Conservation (phyloP, 2,797 vertebrate genomes). For the Natrix natrix region DNA sequence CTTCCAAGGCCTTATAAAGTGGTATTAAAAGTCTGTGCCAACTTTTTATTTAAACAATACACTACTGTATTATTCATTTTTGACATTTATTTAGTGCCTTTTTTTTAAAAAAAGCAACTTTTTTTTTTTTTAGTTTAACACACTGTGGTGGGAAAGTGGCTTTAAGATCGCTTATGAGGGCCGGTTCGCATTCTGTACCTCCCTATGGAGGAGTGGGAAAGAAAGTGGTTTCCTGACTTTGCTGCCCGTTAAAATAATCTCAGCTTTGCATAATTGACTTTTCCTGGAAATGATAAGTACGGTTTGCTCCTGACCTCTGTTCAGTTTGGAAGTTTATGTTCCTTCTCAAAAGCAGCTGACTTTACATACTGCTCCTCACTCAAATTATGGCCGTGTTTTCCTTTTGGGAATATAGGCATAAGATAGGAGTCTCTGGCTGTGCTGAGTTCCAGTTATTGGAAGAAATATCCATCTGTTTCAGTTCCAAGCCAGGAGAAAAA, state of each 20-base stretch:
- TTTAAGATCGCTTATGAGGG: neutral
- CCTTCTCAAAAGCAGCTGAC: neutral
- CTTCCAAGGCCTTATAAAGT: too few relatives aligned
- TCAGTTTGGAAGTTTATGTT: neutral
- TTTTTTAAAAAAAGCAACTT: neutral
- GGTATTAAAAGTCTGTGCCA: neutral
- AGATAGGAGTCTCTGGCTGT: neutral
- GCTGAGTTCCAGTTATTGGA: neutral
- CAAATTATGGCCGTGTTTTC: neutral
- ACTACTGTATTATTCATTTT: neutral
- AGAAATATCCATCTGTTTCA: too few relatives aligned
- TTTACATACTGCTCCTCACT: neutral
- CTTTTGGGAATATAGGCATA: neutral
- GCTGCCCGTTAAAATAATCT: neutral
- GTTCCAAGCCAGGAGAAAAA: too few relatives aligned
- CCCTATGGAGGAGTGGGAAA: neutral
- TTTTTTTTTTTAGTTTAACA: neutral
- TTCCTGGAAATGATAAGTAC: neutral
- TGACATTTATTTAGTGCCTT: neutral
- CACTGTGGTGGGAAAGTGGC: too few relatives aligned
- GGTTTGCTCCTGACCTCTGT: neutral
- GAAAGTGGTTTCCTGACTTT: neutral
- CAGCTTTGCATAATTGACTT: neutral
- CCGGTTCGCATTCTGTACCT: neutral
- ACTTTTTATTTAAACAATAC: neutral